phyloP scores from a whole-genome alignment of 2,113 vertebrate species.

The Chlamydotis undulata region DNA sequence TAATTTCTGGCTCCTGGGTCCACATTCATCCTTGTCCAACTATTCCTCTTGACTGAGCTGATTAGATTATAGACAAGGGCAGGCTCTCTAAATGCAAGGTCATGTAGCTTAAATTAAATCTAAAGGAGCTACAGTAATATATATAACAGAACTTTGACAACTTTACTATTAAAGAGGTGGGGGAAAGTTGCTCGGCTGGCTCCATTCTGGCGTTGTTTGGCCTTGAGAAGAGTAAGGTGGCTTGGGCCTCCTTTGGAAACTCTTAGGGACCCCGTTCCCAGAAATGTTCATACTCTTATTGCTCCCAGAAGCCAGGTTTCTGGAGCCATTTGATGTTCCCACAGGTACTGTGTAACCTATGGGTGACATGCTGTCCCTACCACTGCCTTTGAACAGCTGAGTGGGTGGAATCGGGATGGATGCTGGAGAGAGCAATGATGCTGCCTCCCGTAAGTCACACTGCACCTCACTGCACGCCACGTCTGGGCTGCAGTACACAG shows the following conservation, averaged over 20 bases:
- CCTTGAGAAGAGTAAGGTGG: background rate
- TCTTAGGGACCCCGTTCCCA: background rate
- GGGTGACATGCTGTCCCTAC: background rate
- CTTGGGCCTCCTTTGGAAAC: background rate
- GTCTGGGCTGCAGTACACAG: background rate
- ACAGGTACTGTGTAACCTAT: too few species aligned
- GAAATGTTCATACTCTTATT: background rate
- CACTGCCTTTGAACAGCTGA: background rate
- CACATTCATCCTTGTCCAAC: constrained; percentile 51
- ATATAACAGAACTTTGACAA: background rate
- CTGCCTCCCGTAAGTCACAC: background rate
- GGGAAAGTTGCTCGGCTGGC: background rate
- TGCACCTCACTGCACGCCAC: background rate
- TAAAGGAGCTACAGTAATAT: constrained; percentile 7
- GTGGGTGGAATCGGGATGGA: fast-evolving
- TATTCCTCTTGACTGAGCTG: constrained; percentile 46
- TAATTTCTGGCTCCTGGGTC: constrained; percentile 45
- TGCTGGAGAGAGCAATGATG: fast-evolving
- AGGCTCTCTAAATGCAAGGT: constrained; percentile 51
- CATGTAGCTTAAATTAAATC: constrained; percentile 55
- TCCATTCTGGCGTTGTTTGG: background rate
- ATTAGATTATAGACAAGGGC: constrained; percentile 60
- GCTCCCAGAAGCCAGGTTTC: background rate
- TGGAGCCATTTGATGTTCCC: background rate
- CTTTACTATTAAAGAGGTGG: background rate